Evolutionary conservation across 2,797 vertebrate species (phyloP).

Genomic region (Paratrypauchen microcephalus): DNA sequence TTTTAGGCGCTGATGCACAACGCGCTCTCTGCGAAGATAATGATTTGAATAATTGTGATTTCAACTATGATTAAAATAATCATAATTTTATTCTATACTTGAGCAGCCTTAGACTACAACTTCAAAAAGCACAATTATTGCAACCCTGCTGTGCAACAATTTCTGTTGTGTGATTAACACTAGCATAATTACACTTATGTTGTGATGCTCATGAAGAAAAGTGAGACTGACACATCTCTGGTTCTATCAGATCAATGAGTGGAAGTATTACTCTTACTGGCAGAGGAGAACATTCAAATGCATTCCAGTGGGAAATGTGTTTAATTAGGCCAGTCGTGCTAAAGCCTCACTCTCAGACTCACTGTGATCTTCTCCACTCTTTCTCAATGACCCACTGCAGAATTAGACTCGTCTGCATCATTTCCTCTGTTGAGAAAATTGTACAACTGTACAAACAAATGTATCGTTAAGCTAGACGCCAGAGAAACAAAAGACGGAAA

Average conservation of each 20-base stretch:
- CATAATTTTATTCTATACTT: background rate
- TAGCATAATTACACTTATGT: background rate
- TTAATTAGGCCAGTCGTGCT: constrained; percentile 42
- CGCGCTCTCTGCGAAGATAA: too few relatives aligned
- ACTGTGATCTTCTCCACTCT: constrained; percentile 8
- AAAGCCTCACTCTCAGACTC: constrained; percentile 24
- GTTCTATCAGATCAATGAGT: constrained; percentile 2
- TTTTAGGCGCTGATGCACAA: too few relatives aligned
- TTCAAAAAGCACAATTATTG: background rate
- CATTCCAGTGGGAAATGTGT: constrained; percentile 35
- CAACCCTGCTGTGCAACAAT: background rate
- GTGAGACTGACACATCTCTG: background rate
- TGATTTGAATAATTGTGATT: too few relatives aligned
- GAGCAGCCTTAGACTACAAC: background rate
- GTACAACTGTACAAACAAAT: background rate
- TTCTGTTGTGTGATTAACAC: background rate
- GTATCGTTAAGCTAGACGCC: too few relatives aligned
- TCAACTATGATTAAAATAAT: background rate
- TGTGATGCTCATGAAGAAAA: background rate
- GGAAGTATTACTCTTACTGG: background rate
- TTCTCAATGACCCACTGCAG: background rate
- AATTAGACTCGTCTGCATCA: background rate
- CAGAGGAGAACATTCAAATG: constrained; percentile 16
- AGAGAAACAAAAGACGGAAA: too few relatives aligned
- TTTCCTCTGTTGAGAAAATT: background rate